Evolutionary conservation across 2,113 vertebrate species (phyloP).

Genomic region (Cynocephalus volans): DNA sequence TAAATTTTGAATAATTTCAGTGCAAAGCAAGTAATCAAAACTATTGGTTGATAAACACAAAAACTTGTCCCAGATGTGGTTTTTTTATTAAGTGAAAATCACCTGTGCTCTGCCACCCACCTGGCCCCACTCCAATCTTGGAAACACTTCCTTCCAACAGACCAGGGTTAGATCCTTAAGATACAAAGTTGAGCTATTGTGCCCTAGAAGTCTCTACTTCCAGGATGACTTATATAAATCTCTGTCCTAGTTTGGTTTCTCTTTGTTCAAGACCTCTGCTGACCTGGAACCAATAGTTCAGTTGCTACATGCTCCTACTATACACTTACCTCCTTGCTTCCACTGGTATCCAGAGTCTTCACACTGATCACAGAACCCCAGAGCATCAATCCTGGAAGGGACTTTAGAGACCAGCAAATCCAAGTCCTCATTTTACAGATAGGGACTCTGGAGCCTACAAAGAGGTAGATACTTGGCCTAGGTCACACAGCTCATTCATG

Average conservation of each 20-base stretch:
- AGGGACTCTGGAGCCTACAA: background rate
- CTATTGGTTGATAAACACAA: background rate
- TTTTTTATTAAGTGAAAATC: constrained; percentile 11
- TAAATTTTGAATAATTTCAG: constrained; percentile 11
- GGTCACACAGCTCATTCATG: constrained; percentile 59
- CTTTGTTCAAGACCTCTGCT: constrained; percentile 1
- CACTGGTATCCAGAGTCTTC: background rate
- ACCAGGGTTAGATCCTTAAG: background rate
- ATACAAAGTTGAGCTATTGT: background rate
- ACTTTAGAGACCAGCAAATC: constrained; percentile 40
- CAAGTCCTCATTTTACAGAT: constrained; percentile 72
- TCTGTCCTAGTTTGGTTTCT: background rate
- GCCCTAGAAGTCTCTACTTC: background rate
- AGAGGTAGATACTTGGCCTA: constrained; percentile 37
- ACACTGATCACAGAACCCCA: background rate
- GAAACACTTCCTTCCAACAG: constrained; percentile 4
- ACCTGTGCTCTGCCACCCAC: background rate
- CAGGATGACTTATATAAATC: background rate
- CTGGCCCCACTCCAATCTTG: background rate
- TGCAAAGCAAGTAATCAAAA: constrained; percentile 47
- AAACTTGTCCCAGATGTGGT: background rate
- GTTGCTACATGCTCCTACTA: background rate
- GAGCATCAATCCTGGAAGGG: constrained; percentile 40
- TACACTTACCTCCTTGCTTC: constrained; percentile 70
- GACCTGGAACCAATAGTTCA: background rate